Evolutionary conservation across 2,113 vertebrate species (phyloP).

Genomic region (Harpagus bidentatus): DNA sequence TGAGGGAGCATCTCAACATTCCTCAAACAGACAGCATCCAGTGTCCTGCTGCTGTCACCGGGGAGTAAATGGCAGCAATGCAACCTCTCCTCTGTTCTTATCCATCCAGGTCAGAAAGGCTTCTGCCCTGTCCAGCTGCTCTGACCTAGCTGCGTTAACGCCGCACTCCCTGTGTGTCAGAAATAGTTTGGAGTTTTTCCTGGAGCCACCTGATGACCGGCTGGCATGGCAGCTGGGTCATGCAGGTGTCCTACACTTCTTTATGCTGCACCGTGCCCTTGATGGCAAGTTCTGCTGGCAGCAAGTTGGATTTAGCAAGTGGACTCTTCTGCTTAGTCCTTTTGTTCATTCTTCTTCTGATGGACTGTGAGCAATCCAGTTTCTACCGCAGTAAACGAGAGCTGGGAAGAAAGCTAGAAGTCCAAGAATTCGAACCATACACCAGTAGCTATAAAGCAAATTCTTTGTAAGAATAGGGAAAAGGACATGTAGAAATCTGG

Average conservation of each 20-base stretch:
- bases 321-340: not conserved
- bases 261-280: not conserved
- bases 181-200: not conserved
- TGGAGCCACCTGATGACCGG: not conserved
- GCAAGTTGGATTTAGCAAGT: not conserved
- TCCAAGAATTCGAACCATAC: not conserved
- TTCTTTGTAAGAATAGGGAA: not conserved
- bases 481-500: not conserved
- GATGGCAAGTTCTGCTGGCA: not conserved
- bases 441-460: not conserved
- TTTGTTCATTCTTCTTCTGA: not conserved
- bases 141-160: not conserved
- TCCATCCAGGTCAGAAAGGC: not conserved
- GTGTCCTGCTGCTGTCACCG: not conserved
- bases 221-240: not conserved
- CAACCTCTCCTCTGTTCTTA: not conserved
- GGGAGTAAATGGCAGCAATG: not conserved
- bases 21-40: not conserved
- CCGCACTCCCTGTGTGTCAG: rapidly evolving
- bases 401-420: not conserved
- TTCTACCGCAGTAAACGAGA: not conserved
- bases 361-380: not conserved
- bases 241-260: not conserved
- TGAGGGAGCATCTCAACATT: not conserved
- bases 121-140: not conserved